phyloP scores from a whole-genome alignment of 2,113 vertebrate genomes.

The Eulacestoma nigropectus region DNA sequence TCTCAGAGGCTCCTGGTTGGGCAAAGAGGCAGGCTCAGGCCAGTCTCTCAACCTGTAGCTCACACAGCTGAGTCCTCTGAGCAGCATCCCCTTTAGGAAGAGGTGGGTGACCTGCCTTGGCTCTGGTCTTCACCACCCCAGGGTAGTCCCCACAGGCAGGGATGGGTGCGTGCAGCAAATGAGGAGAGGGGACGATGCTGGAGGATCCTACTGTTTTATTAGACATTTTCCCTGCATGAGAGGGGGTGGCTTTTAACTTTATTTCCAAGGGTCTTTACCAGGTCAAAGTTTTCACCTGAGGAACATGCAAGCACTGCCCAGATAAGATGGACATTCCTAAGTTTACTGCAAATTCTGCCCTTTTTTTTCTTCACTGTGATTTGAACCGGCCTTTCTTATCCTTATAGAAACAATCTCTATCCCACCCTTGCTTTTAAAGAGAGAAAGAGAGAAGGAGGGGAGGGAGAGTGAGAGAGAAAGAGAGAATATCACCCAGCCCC shows the following conservation, averaged over 20 bases:
- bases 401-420: background rate
- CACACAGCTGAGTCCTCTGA: background rate
- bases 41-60: background rate
- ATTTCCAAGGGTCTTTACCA: background rate
- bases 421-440: background rate
- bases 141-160: background rate
- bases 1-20: background rate
- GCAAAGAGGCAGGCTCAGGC: background rate
- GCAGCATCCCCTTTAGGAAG: background rate
- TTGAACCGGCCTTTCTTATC: background rate
- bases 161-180: background rate
- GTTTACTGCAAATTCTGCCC: background rate
- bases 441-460: fast-evolving
- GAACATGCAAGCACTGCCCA: background rate
- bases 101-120: fast-evolving
- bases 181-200: fast-evolving
- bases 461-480: too few species aligned
- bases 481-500: background rate
- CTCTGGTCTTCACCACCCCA: background rate
- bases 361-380: background rate
- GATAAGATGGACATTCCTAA: background rate
- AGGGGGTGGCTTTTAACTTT: background rate
- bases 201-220: background rate
- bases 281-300: background rate
- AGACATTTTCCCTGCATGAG: fast-evolving